A percentile compares a stretch with the other conserved stretches of the same genome.
phyloP scores from a whole-genome alignment of 1,140 invertebrate species.

The Lucilia cuprina region DNA sequence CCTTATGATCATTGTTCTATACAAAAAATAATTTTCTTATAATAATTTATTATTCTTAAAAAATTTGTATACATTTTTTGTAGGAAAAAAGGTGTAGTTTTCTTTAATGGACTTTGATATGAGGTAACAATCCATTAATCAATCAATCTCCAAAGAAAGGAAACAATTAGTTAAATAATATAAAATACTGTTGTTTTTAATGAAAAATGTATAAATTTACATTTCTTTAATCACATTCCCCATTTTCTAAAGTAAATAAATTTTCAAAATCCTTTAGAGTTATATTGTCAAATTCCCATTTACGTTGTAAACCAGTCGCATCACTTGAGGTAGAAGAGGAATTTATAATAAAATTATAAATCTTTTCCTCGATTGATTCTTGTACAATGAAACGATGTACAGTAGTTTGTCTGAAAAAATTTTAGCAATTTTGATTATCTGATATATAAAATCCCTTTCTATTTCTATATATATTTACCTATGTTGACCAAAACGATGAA shows the following conservation, averaged over 20 bases:
- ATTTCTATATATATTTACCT: slow-evolving; percentile 62
- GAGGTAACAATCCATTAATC: no score
- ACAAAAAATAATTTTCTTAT: no score
- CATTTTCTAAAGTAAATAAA: slow-evolving; percentile 44
- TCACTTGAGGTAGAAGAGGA: slow-evolving; percentile 34
- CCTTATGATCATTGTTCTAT: no score
- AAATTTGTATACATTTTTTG: no score
- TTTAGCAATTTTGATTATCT: neutral
- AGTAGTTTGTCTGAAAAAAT: slow-evolving; percentile 64
- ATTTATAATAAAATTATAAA: slow-evolving; percentile 62
- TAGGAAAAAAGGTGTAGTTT: no score
- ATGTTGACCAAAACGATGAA: slow-evolving; percentile 82
- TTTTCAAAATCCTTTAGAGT: slow-evolving; percentile 48
- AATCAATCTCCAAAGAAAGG: no score
- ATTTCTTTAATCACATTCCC: neutral
- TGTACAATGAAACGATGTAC: slow-evolving; percentile 75
- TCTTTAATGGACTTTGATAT: no score
- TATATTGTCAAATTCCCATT: slow-evolving; percentile 57
- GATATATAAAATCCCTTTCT: neutral
- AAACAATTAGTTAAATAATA: no score
- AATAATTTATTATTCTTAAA: no score
- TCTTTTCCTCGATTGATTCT: slow-evolving; percentile 76
- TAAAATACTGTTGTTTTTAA: no score
- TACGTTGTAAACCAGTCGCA: slow-evolving; percentile 44
- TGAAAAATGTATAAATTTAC: no score